A percentile compares a stretch with the other conserved stretches of the same genome.
These are phyloP conservation scores for Tachypleus tridentatus DNA, from an alignment of 1,140 invertebrate genomes.

Conservation along the genomic window DNA sequence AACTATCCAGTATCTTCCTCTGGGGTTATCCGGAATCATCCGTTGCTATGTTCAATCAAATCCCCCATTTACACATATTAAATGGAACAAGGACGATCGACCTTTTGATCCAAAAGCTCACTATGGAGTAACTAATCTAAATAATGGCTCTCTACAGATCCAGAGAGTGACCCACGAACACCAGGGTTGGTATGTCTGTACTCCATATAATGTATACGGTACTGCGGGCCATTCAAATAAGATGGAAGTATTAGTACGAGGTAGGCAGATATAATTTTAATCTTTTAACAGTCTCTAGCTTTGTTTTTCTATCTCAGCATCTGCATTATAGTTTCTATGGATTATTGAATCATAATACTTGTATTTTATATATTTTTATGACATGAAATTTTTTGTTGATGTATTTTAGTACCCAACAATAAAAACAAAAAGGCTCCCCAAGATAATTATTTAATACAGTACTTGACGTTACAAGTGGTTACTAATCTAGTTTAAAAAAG, in stretches of 20 bases:
- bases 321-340: no score
- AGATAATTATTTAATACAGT: no score
- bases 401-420: no score
- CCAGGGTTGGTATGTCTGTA: constrained; percentile 81
- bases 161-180: constrained; percentile 41
- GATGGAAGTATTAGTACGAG: constrained; percentile 88
- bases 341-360: no score
- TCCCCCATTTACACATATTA: constrained; percentile 83
- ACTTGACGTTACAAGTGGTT: no score
- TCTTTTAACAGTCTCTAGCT: no score
- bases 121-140: constrained; percentile 82
- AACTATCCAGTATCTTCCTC: constrained; percentile 82
- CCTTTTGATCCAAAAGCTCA: constrained; percentile 82
- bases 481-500: no score
- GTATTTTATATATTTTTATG: no score
- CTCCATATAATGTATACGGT: constrained; percentile 84
- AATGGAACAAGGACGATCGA: constrained; percentile 90
- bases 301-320: no score
- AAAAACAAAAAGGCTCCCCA: no score
- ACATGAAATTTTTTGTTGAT: no score
- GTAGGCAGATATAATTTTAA: constrained; percentile 5
- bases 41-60: constrained; percentile 94
- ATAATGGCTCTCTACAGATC: constrained; percentile 80
- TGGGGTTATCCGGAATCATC: constrained; percentile 82
- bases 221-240: constrained; percentile 79